Percentiles rank a stretch among this genome's conserved stretches.
phyloP scores from a whole-genome alignment of 2,113 vertebrate genomes.

The Pimephales promelas region DNA sequence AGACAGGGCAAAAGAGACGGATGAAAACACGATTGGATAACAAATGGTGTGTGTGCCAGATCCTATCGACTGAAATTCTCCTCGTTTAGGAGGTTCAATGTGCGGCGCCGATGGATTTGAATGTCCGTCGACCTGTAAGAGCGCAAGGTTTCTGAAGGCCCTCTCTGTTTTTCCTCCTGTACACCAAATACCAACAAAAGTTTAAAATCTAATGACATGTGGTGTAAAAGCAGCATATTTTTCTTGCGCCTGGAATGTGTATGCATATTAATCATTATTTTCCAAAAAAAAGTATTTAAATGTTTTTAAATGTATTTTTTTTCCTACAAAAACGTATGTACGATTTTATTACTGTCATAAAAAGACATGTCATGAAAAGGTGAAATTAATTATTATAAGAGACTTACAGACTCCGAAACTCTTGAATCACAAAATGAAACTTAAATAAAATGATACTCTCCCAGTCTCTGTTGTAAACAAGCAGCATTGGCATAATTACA shows the following conservation, averaged over 20 bases:
- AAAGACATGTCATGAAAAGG: not conserved
- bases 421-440: not conserved
- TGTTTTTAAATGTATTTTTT: not conserved
- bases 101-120: constrained; percentile 24
- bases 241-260: not conserved
- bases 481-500: not conserved
- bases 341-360: too few species aligned
- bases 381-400: not conserved
- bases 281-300: not conserved
- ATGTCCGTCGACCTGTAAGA: constrained; percentile 8
- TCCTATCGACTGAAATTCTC: constrained; percentile 72
- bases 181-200: not conserved
- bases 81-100: constrained; percentile 58
- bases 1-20: constrained; percentile 74
- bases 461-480: not conserved
- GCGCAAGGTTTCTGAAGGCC: not conserved
- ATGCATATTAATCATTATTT: not conserved
- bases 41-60: constrained; percentile 73
- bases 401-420: not conserved
- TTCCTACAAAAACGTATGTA: not conserved
- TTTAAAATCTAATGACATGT: not conserved
- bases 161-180: not conserved
- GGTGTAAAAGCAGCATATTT: not conserved
- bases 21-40: constrained; percentile 78
- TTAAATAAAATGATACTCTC: not conserved